Base-by-base conservation (phyloP, 1,140 invertebrate genomes). In the Battus philenor region DNA sequence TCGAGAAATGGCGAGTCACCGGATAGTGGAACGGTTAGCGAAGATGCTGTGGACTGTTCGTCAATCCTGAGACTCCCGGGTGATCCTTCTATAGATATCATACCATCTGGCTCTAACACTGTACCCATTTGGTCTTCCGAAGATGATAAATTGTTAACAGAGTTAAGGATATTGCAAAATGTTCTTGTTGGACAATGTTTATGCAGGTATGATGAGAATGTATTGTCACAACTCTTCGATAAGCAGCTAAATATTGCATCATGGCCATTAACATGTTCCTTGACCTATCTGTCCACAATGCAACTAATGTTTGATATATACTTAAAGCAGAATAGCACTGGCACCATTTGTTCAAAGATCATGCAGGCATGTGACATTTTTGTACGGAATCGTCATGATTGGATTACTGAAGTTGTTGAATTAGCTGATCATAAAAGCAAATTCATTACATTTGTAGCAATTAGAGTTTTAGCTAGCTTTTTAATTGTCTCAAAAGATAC, bases 301-400 rank as follows among this genome's bases (percentile, higher is more conserved):
- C 93, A 96, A 54, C 79, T 96, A 3, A 82, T 96, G 30, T 95
- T 94, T 69, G 93, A 95, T 68, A 90, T 95, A 15, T 94, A 94
- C 59, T 88, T 95, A 29, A 93, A 94, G 67, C 94, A 96, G 75
- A 94, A 94, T 57, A 90, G 89, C 20, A 91, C 91, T 55, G 93
- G 94, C 1, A 88, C 92, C 12, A 93, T 95, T 75, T 96, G 94
- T 79, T 90, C 90, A 16, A 90, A 91, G 51, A 89, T 96, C 20
- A 90, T 91, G 72, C 90, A 93, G 59, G 90, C 94, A 8, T 94
- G 93, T 79, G 91, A 94, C 59, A 90, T 90, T n/a, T 85, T 96
- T 16, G 90, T 94, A 49, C 87, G 91, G 30, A 94, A 95, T 74
- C 92, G 93, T 74, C 90, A 93, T 64, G 92, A 85, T 47, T 90